Base-by-base conservation (phyloP, 2,797 vertebrate species). In the Protosalanx chinensis region DNA sequence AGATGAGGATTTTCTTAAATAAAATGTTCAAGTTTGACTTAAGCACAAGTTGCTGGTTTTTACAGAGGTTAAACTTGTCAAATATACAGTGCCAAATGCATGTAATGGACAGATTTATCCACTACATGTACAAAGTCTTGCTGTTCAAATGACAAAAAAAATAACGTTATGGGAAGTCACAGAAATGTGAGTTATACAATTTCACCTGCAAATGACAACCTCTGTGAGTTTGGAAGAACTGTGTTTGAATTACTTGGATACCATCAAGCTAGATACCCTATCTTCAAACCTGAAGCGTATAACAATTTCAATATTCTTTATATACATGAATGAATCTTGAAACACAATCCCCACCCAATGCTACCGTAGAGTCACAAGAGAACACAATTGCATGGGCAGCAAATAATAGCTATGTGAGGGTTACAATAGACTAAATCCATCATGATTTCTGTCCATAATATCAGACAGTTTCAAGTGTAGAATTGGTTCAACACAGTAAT, bases 1-100 rank as follows among this genome's bases (percentile, higher is more conserved):
- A 84, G 86, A 77, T 57, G 68, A 80, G 85, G 73, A 79, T 81
- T 71, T 88, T 86, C 81, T 89, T 92, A 91, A 92, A 92, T 93
- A 91, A 81, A 91, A 94, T 86, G 78, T 90, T 93, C 90, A 90
- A 91, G 90, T 93, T 90, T 90, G 88, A 92, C 88, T 91, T 91
- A 93, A 91, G 82, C 88, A 90, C 88, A 89, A 91, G 90, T 85
- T 94, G 92, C 89, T 93, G 93, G 91, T 91, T 85, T 87, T 77
- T 35, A 90, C 90, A 91, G 87, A 93, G 85, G 88, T 90, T 85
- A 82, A 89, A 81, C 81, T 84, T 67, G 71, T 85, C 87, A 86
- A 83, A 75, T 86, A 86, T 87, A 89, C 81, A 88, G 80, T 85
- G 82, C 60, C 67, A 67, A 86, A 79, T 84, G 83, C 73, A 82